Conservation (phyloP, 2,113 vertebrate species). For the Apodemus sylvaticus region DNA sequence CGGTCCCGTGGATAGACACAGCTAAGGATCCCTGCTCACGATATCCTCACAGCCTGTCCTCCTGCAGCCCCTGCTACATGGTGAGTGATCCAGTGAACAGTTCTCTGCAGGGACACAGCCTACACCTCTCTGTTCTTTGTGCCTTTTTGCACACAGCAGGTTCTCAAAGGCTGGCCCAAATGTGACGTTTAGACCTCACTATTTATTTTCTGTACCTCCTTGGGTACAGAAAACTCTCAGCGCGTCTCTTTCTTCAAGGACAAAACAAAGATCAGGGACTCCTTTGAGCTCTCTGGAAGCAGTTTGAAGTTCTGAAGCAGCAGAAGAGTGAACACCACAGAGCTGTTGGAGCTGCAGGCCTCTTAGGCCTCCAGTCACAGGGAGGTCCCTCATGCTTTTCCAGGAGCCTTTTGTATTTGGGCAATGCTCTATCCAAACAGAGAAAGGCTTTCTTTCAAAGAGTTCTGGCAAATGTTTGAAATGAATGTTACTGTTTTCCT, state of each 20-base stretch:
- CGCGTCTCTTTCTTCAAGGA: background rate
- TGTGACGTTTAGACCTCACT: slow-evolving; percentile 25
- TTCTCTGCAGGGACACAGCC: background rate
- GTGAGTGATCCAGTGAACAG: background rate
- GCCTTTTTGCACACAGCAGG: background rate
- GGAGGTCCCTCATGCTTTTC: background rate
- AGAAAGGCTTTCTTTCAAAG: slow-evolving; percentile 25
- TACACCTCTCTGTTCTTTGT: background rate
- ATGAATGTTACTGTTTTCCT: background rate
- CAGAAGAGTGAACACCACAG: background rate
- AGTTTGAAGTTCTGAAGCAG: background rate
- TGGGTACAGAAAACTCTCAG: background rate
- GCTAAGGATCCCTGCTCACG: background rate
- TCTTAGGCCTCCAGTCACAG: background rate
- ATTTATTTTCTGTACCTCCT: slow-evolving; percentile 30
- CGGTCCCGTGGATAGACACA: background rate
- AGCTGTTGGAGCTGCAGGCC: background rate
- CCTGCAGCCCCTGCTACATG: background rate
- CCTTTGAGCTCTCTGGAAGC: slow-evolving; percentile 6
- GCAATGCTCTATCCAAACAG: background rate
- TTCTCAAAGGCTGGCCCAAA: background rate
- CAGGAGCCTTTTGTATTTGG: background rate
- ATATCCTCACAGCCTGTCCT: background rate
- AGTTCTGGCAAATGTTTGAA: slow-evolving; percentile 32
- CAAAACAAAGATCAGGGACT: background rate